Evolutionary conservation across 2,113 vertebrate genomes (phyloP), one percentile per base, ranked within the genome.

Genomic region (Vireo altiloquus): DNA sequence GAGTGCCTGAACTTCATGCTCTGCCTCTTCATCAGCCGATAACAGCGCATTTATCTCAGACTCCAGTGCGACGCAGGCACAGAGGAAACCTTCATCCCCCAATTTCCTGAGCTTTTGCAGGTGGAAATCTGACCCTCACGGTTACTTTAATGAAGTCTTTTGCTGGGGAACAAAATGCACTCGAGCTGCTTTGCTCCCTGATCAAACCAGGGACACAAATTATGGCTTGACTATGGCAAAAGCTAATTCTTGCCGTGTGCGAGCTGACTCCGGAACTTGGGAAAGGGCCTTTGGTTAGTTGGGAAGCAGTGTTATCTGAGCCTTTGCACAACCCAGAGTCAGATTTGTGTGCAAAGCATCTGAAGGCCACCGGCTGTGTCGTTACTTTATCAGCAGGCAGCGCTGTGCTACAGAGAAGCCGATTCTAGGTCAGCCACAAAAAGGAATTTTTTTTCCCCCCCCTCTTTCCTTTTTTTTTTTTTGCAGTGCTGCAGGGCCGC

Each of bases 371-470:
- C 12, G 21, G 91, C 96, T 97, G 96, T 95, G 94, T 77, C 79
- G 28, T 89, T 74, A 21, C 94, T 95, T 96, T 96, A 97, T 94
- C 96, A 96, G 78, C 86, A 97, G 93, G 95, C 93, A 95, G 95
- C 96, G 96, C 97, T 97, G 95, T 95, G 92, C 96, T 92, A 91
- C 96, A 82, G 88, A 95, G 89, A 94, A 94, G 93, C 94, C 4
- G 57, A 97, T 98, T 97, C 96, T 96, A 91, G 95, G 96, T 93
- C 97, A 97, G 54, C 30, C 47, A 82, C 95, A 94, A 97, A 97
- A 97, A 86, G 90, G 64, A 92, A 44, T 56, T 13, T 30, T 46
- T 16, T 56, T n/a, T 28, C 0, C 0, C 2, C 11, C 39, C 15
- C 13, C 7, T 25, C 30, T 11, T 42, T 42, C 9, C 28, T 1